Conservation (phyloP, 1,140 invertebrate species). For the Dryas iulia region DNA sequence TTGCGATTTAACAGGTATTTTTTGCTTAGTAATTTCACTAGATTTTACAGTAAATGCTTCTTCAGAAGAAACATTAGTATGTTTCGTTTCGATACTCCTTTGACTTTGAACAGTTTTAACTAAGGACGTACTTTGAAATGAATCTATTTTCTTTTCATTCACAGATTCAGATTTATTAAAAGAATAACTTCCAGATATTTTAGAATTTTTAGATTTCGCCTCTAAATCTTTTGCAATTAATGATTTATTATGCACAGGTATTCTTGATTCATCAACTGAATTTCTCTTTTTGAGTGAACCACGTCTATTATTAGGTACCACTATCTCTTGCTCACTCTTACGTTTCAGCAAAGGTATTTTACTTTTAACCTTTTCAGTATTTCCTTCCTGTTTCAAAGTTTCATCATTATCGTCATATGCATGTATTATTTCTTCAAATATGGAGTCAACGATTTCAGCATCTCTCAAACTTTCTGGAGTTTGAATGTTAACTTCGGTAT, state of each 20-base stretch:
- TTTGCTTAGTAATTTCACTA: not conserved
- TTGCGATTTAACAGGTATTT: slow-evolving; percentile 7
- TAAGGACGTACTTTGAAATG: not conserved
- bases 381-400: slow-evolving; percentile 31
- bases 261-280: slow-evolving; percentile 25
- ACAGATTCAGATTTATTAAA: slow-evolving; percentile 5
- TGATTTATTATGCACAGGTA: not conserved
- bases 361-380: slow-evolving; percentile 42
- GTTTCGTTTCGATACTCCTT: not conserved
- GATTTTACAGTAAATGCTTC: not conserved
- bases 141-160: not conserved
- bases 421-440: slow-evolving; percentile 70
- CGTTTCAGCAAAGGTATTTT: slow-evolving; percentile 62
- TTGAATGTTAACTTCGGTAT: not conserved
- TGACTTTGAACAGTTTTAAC: slow-evolving; percentile 3
- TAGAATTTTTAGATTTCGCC: not conserved
- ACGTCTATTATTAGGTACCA: slow-evolving; percentile 24
- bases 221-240: not conserved
- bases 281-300: slow-evolving; percentile 30
- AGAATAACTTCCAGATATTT: not conserved
- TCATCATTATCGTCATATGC: slow-evolving; percentile 51
- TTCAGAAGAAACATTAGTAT: not conserved
- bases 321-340: slow-evolving; percentile 50
- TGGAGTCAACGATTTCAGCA: slow-evolving; percentile 42
- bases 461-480: slow-evolving; percentile 39